Evolutionary conservation across 2,113 vertebrate species (phyloP).

Genomic region (Pipa parva): DNA sequence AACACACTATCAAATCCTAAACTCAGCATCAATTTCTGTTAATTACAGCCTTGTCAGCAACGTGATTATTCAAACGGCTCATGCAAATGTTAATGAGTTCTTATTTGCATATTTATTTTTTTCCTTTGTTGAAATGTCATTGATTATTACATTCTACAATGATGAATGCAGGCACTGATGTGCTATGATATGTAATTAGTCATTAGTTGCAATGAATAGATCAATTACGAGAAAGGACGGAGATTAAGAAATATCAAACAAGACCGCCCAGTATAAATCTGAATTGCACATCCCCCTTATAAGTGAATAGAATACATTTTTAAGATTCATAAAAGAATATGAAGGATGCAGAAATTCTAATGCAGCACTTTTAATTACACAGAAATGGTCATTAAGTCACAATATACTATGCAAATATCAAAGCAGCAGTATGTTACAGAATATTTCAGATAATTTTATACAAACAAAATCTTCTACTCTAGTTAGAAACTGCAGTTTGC

Average conservation of each 20-base stretch:
- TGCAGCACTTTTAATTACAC: not conserved
- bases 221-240: slow-evolving; percentile 91
- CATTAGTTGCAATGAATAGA: slow-evolving; percentile 98
- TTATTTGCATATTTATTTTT: slow-evolving; percentile 99
- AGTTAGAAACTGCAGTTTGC: slow-evolving; percentile 1
- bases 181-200: slow-evolving; percentile 98
- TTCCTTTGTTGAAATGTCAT: slow-evolving; percentile 99
- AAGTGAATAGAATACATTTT: too few species aligned
- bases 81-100: slow-evolving; percentile 99
- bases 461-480: not conserved
- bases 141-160: slow-evolving; percentile 99
- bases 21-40: slow-evolving; percentile 93
- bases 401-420: too few species aligned
- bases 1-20: slow-evolving; percentile 80
- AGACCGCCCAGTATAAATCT: slow-evolving; percentile 72
- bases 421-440: too few species aligned
- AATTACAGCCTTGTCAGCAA: slow-evolving; percentile 98
- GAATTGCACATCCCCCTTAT: slow-evolving; percentile 40
- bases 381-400: too few species aligned
- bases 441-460: too few species aligned
- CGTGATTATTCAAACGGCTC: slow-evolving; percentile 98
- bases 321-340: too few species aligned
- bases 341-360: not conserved
- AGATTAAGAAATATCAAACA: slow-evolving; percentile 92
- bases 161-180: slow-evolving; percentile 97